Percentiles rank a stretch among this genome's conserved stretches.
Evolutionary conservation across 2,113 vertebrate species (phyloP).

Genomic region (Willisornis vidua): DNA sequence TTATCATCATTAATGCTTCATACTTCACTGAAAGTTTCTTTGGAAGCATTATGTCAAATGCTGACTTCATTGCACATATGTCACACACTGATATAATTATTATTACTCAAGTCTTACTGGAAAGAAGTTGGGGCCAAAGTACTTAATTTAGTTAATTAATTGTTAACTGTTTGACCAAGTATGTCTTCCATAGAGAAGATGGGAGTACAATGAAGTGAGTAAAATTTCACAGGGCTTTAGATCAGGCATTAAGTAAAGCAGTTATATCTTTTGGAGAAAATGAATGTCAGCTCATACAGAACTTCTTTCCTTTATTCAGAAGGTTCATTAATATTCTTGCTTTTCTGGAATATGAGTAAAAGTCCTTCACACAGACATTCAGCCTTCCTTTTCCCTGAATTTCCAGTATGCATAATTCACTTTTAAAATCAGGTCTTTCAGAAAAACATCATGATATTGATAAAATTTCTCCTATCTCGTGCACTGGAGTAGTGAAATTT

Average conservation of each 20-base stretch:
- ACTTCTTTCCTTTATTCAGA: background rate
- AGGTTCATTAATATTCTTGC: background rate
- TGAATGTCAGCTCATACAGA: background rate
- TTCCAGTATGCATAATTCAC: background rate
- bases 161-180: slow-evolving; percentile 44
- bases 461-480: background rate
- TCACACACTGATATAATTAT: slow-evolving; percentile 10
- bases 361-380: background rate
- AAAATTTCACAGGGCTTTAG: slow-evolving; percentile 35
- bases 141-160: slow-evolving; percentile 53
- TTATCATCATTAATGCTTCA: background rate
- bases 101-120: slow-evolving; percentile 49
- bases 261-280: slow-evolving; percentile 4
- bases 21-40: slow-evolving; percentile 6
- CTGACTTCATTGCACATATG: slow-evolving; percentile 57
- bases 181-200: slow-evolving; percentile 13
- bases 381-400: background rate
- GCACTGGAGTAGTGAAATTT: background rate
- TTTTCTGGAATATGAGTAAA: background rate
- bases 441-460: background rate
- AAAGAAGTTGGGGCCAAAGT: slow-evolving; percentile 31
- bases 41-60: slow-evolving; percentile 17
- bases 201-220: slow-evolving; percentile 53
- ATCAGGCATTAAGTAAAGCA: slow-evolving; percentile 22
- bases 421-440: background rate